Percentiles rank a stretch among this genome's conserved stretches.
phyloP scores from a whole-genome alignment of 2,888 invertebrate species.

The Lacanobia oleracea region DNA sequence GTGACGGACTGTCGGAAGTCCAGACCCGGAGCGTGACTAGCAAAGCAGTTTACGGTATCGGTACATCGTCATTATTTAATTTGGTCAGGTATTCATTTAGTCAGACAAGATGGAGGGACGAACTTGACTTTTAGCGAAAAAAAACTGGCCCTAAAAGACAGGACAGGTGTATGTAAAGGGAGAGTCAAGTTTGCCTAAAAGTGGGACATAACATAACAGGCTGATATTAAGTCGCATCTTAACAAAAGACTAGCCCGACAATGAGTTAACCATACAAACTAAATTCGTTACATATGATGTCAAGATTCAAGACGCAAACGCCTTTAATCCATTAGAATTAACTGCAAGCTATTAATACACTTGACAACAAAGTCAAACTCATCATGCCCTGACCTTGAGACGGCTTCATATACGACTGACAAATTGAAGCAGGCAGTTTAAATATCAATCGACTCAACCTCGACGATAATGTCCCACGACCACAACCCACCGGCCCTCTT shows the following conservation, averaged over 20 bases:
- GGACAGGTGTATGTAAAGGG: no score
- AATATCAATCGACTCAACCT: no score
- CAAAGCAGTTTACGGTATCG: background rate
- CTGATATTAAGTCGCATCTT: no score
- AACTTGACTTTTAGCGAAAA: background rate
- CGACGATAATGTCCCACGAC: no score
- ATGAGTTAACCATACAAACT: background rate
- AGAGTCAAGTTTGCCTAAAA: no score
- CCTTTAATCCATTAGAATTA: constrained; percentile 26
- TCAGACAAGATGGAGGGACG: background rate
- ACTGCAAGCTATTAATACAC: constrained; percentile 37
- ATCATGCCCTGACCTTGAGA: constrained; percentile 49
- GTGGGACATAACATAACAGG: no score
- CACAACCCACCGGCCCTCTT: no score
- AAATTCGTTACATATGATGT: background rate
- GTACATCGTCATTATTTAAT: background rate
- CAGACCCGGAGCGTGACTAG: background rate
- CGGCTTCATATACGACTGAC: constrained; percentile 31
- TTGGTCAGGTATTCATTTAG: background rate
- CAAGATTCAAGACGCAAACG: constrained; percentile 17
- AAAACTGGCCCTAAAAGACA: background rate
- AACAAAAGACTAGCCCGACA: no score
- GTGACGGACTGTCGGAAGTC: constrained; percentile 5
- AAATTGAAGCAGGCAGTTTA: no score
- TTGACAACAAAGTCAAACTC: constrained; percentile 45